phyloP scores from a whole-genome alignment of 2,113 vertebrate genomes.

The Podocnemis expansa region DNA sequence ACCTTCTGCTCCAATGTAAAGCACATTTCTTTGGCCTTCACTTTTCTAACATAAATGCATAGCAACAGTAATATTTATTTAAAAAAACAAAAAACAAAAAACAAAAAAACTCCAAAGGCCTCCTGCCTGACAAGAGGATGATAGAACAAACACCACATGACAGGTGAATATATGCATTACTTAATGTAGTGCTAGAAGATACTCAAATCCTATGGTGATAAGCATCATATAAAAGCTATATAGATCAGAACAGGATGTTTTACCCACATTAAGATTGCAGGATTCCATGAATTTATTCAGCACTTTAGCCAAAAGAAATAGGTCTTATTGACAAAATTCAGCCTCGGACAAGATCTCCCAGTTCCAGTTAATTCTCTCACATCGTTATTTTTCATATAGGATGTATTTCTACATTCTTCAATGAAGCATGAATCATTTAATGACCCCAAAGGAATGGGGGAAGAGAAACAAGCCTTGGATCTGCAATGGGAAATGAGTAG shows the following conservation, averaged over 20 bases:
- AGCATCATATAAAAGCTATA: too few relatives aligned
- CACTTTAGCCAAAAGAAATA: not conserved
- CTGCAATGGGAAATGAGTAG: not conserved
- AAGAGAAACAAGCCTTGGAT: not conserved
- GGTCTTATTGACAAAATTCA: not conserved
- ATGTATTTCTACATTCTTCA: not conserved
- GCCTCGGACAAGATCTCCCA: not conserved
- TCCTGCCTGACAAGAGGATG: not conserved
- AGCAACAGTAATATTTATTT: not conserved
- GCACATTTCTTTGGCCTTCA: not conserved
- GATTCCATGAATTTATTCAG: not conserved
- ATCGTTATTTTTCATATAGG: not conserved
- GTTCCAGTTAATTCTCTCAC: not conserved
- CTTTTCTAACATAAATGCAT: not conserved
- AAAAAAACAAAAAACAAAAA: too few relatives aligned
- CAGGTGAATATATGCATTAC: too few relatives aligned
- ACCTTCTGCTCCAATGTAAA: not conserved
- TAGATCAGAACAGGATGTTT: too few relatives aligned
- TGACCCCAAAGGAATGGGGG: not conserved
- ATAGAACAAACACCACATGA: not conserved
- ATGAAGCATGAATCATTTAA: not conserved
- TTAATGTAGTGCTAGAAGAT: too few relatives aligned
- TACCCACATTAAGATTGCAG: too few relatives aligned
- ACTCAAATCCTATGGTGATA: too few relatives aligned
- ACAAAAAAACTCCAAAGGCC: too few relatives aligned